These are phyloP conservation scores for Hapalemur alaotrensis DNA, from an alignment of 2,797 vertebrate genomes.

Conservation along the genomic window DNA sequence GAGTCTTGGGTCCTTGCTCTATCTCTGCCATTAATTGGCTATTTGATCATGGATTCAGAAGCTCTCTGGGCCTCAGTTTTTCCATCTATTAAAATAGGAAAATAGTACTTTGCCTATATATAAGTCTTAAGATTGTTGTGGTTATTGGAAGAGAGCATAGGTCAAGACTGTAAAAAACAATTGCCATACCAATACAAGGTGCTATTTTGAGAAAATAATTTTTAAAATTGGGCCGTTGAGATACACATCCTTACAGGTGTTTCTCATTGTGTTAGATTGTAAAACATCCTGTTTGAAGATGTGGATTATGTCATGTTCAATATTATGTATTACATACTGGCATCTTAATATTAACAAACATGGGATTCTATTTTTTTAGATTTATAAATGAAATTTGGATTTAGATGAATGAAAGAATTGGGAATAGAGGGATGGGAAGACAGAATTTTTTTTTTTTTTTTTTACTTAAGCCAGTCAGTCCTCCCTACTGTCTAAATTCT, in stretches of 20 bases:
- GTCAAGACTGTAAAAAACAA: background rate
- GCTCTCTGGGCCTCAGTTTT: background rate
- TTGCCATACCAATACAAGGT: background rate
- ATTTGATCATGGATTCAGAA: conserved; percentile 44
- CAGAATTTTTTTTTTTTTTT: background rate
- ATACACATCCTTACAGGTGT: background rate
- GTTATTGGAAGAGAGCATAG: background rate
- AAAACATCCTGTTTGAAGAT: background rate
- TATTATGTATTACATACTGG: background rate
- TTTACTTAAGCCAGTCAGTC: background rate
- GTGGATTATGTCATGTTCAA: background rate
- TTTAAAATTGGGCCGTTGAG: background rate
- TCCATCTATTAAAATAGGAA: conserved; percentile 14
- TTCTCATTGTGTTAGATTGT: conserved; percentile 6
- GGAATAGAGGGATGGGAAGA: background rate
- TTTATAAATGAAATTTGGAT: background rate
- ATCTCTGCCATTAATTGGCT: conserved; percentile 9
- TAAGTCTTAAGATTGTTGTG: background rate
- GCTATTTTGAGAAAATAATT: conserved; percentile 30
- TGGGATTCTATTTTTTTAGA: background rate
- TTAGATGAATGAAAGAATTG: conserved; percentile 15
- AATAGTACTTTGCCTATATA: background rate
- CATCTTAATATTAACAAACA: conserved; percentile 21
- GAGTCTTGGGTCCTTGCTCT: background rate
- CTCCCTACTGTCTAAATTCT: background rate